phyloP scores from a whole-genome alignment of 2,888 invertebrate genomes.

The Acrocyrtus sp. region DNA sequence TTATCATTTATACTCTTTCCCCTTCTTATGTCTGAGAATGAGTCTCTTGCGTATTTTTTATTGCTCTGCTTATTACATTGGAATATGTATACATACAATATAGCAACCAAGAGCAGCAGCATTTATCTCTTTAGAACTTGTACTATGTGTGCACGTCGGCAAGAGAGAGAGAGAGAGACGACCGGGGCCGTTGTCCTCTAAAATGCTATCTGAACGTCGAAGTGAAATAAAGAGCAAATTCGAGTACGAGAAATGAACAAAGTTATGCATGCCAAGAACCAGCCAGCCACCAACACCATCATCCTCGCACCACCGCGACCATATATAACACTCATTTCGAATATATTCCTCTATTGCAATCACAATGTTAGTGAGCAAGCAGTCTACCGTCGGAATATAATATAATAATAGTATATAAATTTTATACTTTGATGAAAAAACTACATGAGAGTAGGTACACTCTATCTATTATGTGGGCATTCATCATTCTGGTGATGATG shows the following conservation, averaged over 20 bases:
- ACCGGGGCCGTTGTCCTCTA: slow-evolving; percentile 53
- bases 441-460: too few species aligned
- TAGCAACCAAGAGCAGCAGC: too few species aligned
- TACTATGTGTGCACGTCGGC: too few species aligned
- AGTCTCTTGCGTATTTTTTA: not conserved
- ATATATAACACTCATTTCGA: not conserved
- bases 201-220: slow-evolving; percentile 38
- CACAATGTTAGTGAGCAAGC: not conserved
- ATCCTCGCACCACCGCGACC: not conserved
- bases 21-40: not conserved
- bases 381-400: not conserved
- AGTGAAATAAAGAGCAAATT: not conserved
- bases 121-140: too few species aligned
- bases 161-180: slow-evolving; percentile 33
- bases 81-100: too few species aligned
- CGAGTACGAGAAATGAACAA: slow-evolving; percentile 14
- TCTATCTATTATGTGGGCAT: slow-evolving; percentile 20
- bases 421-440: not conserved
- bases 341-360: not conserved
- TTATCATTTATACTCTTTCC: too few species aligned
- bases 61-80: too few species aligned
- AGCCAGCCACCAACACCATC: not conserved
- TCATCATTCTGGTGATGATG: slow-evolving; percentile 2
- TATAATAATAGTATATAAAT: not conserved
- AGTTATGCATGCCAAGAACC: slow-evolving; percentile 38